Base-by-base conservation (phyloP, 2,113 vertebrate genomes). In the Oceanodroma tethys region DNA sequence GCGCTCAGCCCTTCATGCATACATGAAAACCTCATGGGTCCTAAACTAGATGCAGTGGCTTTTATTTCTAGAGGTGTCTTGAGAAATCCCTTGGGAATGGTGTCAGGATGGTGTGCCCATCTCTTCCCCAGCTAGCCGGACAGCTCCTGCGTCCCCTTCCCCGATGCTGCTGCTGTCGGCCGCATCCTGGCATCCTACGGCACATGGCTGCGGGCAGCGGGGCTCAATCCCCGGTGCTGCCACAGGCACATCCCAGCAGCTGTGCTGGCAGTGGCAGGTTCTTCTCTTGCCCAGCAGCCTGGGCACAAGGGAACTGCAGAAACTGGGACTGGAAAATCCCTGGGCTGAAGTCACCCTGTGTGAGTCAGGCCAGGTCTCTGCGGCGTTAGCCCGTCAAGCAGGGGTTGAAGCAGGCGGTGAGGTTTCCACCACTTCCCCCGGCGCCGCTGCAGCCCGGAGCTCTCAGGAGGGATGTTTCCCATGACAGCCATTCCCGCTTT, bases 381-480 rank as follows among this genome's bases (percentile, higher is more conserved):
- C 59, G 11, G 81, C 26, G 2, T 85, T 40, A 25, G 29, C 71
- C 76, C 3, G 0, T 70, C 5, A 6, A 70, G 73, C 68, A 73
- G 66, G 30, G 48, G 78, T 10, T 89, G 91, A 95, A 86, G 82
- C 80, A n/a, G 32, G 22, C 42, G 1, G 2, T 55, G 92, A 92
- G 82, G 59, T 93, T 97, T 95, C 88, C 72, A 87, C 86, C 88
- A 93, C 92, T 95, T 94, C 90, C 92, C 81, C 67, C 6, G 4
- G 16, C 17, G n/a, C 71, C 8, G 9, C 76, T 63, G 72, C 88
- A 88, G 82, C 68, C 50, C 1, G 0, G 68, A 73, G 85, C 67
- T 66, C 63, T 66, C 75, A 7, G 34, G 73, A 67, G 79, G 53
- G 68, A 74, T 78, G 80, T 95, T 97, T 96, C 88, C 96, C 88